Percentiles rank a stretch among this genome's conserved stretches.
Evolutionary conservation across 2,113 vertebrate species (phyloP).

Genomic region (Raja brachyura): DNA sequence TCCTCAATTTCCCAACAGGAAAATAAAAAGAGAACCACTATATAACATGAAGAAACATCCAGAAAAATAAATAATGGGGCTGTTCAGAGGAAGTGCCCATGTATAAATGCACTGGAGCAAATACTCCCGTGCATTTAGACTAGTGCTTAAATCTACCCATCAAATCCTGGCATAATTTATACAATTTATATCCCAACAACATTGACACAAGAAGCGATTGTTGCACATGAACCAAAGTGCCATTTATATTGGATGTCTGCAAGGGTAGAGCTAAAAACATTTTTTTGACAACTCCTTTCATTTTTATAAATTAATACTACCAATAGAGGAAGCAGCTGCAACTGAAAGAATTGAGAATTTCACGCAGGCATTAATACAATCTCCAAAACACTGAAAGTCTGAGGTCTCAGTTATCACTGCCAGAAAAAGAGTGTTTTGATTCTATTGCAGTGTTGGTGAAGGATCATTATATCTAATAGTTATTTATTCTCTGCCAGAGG

Average conservation of each 20-base stretch:
- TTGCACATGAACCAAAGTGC: not conserved
- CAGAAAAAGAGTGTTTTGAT: not conserved
- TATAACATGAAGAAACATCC: not conserved
- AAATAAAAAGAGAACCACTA: not conserved
- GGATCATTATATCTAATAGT: slow-evolving; percentile 1
- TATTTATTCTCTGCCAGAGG: not conserved
- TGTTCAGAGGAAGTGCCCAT: not conserved
- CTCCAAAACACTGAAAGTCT: not conserved
- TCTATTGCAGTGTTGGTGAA: slow-evolving; percentile 3
- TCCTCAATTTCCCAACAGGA: not conserved
- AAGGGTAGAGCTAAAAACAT: not conserved
- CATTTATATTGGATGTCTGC: not conserved
- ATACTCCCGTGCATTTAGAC: not conserved
- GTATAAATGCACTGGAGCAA: not conserved
- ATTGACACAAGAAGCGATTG: not conserved
- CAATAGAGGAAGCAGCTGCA: slow-evolving; percentile 30
- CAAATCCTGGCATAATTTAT: not conserved
- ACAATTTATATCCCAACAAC: not conserved
- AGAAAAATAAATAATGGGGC: no score
- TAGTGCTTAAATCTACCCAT: not conserved
- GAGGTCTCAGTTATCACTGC: slow-evolving; percentile 6
- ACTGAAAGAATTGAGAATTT: not conserved
- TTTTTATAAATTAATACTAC: not conserved
- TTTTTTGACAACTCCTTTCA: not conserved
- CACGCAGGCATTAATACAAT: not conserved